Base-by-base conservation (phyloP, 2,113 vertebrate species). In the Solea solea region DNA sequence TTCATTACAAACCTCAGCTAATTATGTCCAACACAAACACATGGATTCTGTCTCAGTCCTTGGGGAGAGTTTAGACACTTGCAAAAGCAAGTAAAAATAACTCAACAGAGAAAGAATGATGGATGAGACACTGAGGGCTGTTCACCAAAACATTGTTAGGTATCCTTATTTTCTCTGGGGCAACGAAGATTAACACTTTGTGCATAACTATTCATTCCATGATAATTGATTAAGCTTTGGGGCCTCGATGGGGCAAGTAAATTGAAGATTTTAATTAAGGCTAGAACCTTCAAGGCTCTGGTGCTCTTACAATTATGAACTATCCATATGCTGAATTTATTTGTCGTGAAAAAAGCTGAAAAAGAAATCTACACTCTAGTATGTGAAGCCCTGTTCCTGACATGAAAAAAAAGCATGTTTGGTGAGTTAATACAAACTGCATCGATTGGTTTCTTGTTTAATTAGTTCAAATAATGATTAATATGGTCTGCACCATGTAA, bases 211-310 rank as follows among this genome's bases (percentile, higher is more conserved):
- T 34, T 61, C 53, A 60, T 72, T 74, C 59, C 21, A 15, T 15
- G 59, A 58, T 77, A 80, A 71, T 81, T 76, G 82, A 84, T 73
- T 72, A 62, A 56, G 44, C 58, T 70, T 56, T 16, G n/a, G 42
- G 46, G 58, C 48, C 71, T 56, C 64, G 1, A 25, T 3, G 51
- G 52, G 63, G 12, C 53, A 53, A 73, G 27, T 50, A 46, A 76
- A 75, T 65, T 72, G 69, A 50, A 40, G 55, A 59, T 64, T 76
- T 81, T 74, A 82, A 83, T 80, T 76, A 80, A 56, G 44, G 67
- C 14, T 53, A 6, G 7, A 16, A 34, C 42, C 74, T 63, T 50
- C 42, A 10, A 46, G 44, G 61, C 71, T 60, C 53, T n/a, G 27
- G 27, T n/a, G 12, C 41, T n/a, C 27, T n/a, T 60, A 15, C 49